Evolutionary conservation across 2,888 invertebrate genomes (phyloP).

Genomic region (Branchipolynoe longqiensis): DNA sequence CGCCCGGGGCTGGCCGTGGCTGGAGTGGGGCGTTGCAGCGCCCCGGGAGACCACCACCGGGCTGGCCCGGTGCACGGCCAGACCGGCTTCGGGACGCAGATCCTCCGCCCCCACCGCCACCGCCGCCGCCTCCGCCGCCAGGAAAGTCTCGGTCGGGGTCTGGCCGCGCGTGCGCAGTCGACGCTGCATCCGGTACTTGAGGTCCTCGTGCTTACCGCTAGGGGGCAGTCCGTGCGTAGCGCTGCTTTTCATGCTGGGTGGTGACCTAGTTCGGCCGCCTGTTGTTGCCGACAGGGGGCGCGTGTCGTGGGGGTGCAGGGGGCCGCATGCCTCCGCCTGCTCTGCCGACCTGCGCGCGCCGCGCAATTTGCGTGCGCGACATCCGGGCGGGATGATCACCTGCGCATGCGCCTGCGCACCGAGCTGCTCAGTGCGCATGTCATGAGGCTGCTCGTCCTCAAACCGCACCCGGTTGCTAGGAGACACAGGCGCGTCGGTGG

Average conservation of each 20-base stretch:
- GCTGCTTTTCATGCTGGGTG: neutral
- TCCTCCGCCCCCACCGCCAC: neutral
- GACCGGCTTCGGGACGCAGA: neutral
- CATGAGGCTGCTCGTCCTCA: slow-evolving; percentile 39
- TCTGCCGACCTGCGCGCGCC: neutral
- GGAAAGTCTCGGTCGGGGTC: neutral
- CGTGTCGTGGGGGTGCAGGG: no score
- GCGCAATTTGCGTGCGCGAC: slow-evolving; percentile 7
- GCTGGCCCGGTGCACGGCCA: slow-evolving; percentile 1
- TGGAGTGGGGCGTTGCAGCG: neutral
- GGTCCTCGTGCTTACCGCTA: neutral
- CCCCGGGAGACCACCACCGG: neutral
- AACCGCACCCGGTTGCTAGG: slow-evolving; percentile 41
- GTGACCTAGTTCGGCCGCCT: no score
- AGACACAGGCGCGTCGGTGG: no score
- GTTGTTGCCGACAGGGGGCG: no score
- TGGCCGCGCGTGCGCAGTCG: neutral
- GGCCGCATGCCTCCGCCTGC: no score
- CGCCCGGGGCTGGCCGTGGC: no score
- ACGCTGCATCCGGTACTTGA: slow-evolving; percentile 10
- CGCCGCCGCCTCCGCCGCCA: neutral
- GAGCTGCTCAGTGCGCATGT: neutral
- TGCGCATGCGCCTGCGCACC: neutral
- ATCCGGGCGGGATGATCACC: neutral
- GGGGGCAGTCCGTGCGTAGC: slow-evolving; percentile 1